A percentile compares a stretch with the other conserved stretches of the same genome.
phyloP scores from a whole-genome alignment of 2,888 invertebrate species.

The Hydrotaea diabolus region DNA sequence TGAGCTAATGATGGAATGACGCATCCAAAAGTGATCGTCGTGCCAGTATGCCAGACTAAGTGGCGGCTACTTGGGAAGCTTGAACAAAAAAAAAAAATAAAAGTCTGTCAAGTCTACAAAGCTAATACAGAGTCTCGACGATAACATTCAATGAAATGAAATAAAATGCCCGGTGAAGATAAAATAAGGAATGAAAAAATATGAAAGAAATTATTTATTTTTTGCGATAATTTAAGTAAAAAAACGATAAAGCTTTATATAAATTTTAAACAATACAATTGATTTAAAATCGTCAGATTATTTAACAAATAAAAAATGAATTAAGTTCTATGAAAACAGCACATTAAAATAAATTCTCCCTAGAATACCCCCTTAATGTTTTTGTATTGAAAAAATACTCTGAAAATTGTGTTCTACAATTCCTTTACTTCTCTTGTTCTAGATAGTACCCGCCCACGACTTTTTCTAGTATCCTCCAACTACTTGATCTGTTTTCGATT shows the following conservation, averaged over 20 bases:
- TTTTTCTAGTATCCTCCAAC: no score
- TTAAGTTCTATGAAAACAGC: not conserved
- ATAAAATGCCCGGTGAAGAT: not conserved
- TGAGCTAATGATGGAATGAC: not conserved
- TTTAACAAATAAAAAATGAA: not conserved
- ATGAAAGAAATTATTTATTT: slow-evolving; percentile 7
- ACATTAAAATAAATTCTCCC: no score
- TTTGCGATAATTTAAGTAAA: not conserved
- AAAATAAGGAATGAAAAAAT: not conserved
- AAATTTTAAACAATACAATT: no score
- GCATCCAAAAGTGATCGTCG: not conserved
- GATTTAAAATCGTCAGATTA: not conserved
- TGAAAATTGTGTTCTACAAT: no score
- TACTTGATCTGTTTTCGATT: no score
- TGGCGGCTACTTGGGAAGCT: slow-evolving; percentile 33
- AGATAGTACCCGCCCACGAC: no score
- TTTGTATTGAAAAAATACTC: no score
- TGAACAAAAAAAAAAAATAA: not conserved
- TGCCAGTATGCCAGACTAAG: slow-evolving; percentile 15
- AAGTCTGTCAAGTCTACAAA: not conserved
- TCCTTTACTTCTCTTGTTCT: no score
- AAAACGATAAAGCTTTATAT: not conserved
- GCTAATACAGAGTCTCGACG: not conserved
- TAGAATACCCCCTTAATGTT: no score
- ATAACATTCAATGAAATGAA: slow-evolving; percentile 1